Percentiles rank a stretch among this genome's conserved stretches.
phyloP scores from a whole-genome alignment of 2,113 vertebrate species.

The Tetrax tetrax region DNA sequence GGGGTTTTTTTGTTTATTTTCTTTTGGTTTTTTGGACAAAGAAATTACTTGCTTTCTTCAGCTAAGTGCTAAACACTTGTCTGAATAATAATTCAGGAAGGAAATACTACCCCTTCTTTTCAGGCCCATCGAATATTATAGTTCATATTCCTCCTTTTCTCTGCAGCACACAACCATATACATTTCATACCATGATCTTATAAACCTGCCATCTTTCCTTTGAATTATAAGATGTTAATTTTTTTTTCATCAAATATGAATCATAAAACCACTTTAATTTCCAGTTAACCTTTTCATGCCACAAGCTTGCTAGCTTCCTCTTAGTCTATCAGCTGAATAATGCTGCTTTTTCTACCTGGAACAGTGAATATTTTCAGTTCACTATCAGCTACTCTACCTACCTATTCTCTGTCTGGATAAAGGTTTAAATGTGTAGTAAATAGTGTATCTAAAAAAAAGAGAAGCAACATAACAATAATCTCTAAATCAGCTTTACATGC shows the following conservation, averaged over 20 bases:
- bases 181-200: background rate
- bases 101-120: background rate
- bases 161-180: background rate
- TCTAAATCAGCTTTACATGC: constrained; percentile 47
- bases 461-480: constrained; percentile 37
- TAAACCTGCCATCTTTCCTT: background rate
- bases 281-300: background rate
- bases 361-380: background rate
- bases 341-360: background rate
- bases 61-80: background rate
- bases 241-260: background rate
- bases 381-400: background rate
- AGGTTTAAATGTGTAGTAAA: constrained; percentile 47
- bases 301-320: background rate
- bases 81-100: background rate
- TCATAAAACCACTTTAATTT: background rate
- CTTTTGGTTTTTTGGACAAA: background rate
- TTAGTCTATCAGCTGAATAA: background rate
- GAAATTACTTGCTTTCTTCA: too few relatives aligned
- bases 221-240: background rate
- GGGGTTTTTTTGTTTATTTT: background rate
- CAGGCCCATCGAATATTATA: background rate
- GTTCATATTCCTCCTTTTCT: background rate
- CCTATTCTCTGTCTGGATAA: constrained; percentile 7
- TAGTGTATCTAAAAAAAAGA: constrained; percentile 41